Conservation (phyloP, 1,140 invertebrate genomes). For the Heliconius eleuchia region DNA sequence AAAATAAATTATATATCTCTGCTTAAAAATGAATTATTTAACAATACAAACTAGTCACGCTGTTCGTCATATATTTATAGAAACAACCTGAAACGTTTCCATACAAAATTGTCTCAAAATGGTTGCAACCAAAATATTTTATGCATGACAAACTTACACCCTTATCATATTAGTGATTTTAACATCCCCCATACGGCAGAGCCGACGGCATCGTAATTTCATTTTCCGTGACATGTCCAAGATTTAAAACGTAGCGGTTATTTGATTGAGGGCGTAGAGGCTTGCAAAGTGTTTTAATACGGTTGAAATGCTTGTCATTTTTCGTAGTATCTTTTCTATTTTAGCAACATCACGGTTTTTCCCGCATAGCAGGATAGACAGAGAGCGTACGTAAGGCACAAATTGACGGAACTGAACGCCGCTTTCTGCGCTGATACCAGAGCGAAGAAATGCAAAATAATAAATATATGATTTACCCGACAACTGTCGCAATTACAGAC, state of each 20-base stretch:
- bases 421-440: no score
- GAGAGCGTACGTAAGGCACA: background rate
- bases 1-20: no score
- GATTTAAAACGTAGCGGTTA: conserved; percentile 47
- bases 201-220: conserved; percentile 43
- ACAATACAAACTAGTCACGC: no score
- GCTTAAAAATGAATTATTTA: no score
- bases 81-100: background rate
- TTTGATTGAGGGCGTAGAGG: conserved; percentile 34
- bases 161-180: conserved; percentile 51
- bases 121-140: background rate
- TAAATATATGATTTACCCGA: no score
- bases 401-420: no score
- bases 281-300: background rate
- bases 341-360: background rate
- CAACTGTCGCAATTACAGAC: no score
- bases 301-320: background rate
- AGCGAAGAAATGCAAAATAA: no score
- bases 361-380: background rate
- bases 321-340: no score
- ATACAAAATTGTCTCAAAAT: background rate
- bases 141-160: conserved; percentile 4
- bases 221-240: conserved; percentile 46
- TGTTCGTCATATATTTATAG: no score
- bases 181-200: conserved; percentile 33